phyloP scores from a whole-genome alignment of 2,888 invertebrate genomes.

The Ariolimax columbianus region DNA sequence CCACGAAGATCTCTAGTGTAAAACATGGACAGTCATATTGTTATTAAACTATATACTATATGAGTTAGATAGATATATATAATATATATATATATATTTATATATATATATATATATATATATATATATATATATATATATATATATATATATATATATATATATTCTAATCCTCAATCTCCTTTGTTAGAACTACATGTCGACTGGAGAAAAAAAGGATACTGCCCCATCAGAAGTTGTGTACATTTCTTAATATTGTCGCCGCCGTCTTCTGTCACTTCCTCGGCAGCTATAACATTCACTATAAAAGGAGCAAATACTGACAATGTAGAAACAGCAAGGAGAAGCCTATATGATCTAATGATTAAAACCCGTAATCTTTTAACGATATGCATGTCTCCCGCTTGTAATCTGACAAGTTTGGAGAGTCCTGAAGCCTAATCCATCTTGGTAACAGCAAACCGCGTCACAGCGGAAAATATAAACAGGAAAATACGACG shows the following conservation, averaged over 20 bases:
- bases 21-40: too few relatives aligned
- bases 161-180: neutral
- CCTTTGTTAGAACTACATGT: too few relatives aligned
- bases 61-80: too few relatives aligned
- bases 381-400: neutral
- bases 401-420: neutral
- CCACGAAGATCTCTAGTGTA: too few relatives aligned
- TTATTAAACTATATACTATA: too few relatives aligned
- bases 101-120: too few relatives aligned
- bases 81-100: too few relatives aligned
- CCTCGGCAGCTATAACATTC: conserved; percentile 11
- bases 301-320: neutral
- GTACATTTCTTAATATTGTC: conserved; percentile 56
- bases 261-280: neutral
- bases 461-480: neutral
- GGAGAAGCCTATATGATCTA: neutral
- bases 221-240: conserved; percentile 74
- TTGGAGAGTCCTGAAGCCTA: too few relatives aligned
- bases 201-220: too few relatives aligned
- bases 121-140: too few relatives aligned
- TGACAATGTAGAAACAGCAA: conserved; percentile 8
- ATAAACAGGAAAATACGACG: neutral
- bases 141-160: neutral
- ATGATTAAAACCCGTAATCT: neutral
- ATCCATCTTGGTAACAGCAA: neutral